Percentiles rank a stretch among this genome's conserved stretches.
Evolutionary conservation across 2,113 vertebrate genomes (phyloP).

Genomic region (Pavo muticus): DNA sequence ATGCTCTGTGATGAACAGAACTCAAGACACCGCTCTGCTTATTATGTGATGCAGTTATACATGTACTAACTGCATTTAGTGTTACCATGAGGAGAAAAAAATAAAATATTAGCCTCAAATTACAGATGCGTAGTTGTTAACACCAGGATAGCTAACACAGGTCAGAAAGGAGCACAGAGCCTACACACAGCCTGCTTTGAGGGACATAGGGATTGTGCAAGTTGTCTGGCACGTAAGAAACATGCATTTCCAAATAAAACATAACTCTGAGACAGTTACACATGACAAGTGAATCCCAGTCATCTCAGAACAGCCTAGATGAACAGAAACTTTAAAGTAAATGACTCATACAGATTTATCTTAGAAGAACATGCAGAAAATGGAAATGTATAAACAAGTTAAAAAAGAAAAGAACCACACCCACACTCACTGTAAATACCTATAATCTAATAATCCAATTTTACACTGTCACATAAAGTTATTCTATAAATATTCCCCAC

Average conservation of each 20-base stretch:
- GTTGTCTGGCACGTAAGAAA: neutral
- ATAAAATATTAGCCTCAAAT: neutral
- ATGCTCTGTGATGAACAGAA: neutral
- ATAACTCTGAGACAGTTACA: neutral
- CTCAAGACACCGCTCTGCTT: neutral
- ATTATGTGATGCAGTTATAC: neutral
- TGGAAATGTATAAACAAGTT: neutral
- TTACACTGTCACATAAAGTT: neutral
- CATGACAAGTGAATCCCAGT: neutral
- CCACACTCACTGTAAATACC: neutral
- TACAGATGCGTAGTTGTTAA: neutral
- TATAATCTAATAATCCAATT: neutral
- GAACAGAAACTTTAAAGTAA: neutral
- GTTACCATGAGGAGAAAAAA: neutral
- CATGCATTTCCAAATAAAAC: neutral
- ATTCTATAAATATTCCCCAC: neutral
- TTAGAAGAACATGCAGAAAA: neutral
- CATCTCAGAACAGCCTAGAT: neutral
- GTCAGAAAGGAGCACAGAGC: neutral
- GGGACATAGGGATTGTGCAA: neutral
- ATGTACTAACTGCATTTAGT: neutral
- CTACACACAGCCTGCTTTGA: neutral
- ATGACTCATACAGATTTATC: neutral
- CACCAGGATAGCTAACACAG: neutral
- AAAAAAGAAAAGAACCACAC: neutral